These are phyloP conservation scores for Psittacus erithacus DNA, from an alignment of 2,113 vertebrate genomes.

Conservation along the genomic window DNA sequence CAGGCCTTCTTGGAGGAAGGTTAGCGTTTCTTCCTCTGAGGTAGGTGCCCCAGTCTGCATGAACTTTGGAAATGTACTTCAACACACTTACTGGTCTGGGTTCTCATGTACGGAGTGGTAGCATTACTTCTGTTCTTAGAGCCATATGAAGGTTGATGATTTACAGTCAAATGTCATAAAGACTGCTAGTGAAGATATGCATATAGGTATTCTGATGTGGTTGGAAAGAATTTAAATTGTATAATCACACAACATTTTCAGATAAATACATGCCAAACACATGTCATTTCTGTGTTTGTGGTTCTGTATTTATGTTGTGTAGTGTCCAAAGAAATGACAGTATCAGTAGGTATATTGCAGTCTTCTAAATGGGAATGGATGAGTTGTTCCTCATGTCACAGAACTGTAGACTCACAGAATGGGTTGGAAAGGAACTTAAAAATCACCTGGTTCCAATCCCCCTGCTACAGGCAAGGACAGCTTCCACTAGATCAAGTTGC, in stretches of 20 bases:
- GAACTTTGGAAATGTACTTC: not conserved
- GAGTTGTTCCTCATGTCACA: fast-evolving
- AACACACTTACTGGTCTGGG: fast-evolving
- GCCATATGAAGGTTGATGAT: not conserved
- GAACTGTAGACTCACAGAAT: not conserved
- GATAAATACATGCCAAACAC: not conserved
- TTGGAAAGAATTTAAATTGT: not conserved
- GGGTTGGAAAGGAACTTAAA: not conserved
- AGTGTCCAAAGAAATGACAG: not conserved
- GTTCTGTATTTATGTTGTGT: not conserved
- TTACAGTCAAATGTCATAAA: not conserved
- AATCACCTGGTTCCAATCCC: not conserved
- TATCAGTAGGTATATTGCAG: not conserved
- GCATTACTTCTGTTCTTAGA: not conserved
- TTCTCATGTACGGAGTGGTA: fast-evolving
- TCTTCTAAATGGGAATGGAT: not conserved
- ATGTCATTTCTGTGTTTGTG: not conserved
- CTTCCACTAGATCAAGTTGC: not conserved
- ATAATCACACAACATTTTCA: not conserved
- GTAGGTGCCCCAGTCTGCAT: not conserved
- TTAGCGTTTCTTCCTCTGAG: not conserved
- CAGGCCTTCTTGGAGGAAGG: not conserved
- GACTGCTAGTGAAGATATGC: too few relatives aligned
- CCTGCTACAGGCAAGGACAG: not conserved
- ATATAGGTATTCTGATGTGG: not conserved